phyloP scores from a whole-genome alignment of 2,797 vertebrate species.

The Pygocentrus nattereri region DNA sequence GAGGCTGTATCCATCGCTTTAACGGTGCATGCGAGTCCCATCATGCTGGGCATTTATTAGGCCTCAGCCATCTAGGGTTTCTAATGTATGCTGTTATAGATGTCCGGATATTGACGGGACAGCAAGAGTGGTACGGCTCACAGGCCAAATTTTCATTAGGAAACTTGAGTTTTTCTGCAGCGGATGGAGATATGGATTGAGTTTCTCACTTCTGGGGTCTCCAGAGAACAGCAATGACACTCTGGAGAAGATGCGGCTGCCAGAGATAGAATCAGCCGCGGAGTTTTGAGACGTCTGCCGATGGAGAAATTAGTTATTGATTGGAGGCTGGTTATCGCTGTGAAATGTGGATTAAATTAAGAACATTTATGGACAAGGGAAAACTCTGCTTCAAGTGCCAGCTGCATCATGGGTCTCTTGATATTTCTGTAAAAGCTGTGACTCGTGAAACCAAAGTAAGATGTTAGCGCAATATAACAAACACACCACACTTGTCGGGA shows the following conservation, averaged over 20 bases:
- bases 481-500: not conserved
- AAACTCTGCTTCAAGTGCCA: too few relatives aligned
- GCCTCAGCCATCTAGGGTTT: slow-evolving; percentile 75
- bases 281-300: slow-evolving; percentile 32
- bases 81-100: slow-evolving; percentile 73
- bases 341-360: slow-evolving; percentile 37
- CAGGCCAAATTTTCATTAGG: slow-evolving; percentile 69
- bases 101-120: slow-evolving; percentile 74
- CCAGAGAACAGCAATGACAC: slow-evolving; percentile 64
- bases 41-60: slow-evolving; percentile 67
- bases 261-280: slow-evolving; percentile 33
- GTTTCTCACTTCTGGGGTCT: slow-evolving; percentile 59
- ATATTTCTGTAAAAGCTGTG: not conserved
- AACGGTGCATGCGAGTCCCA: slow-evolving; percentile 78
- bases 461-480: too few relatives aligned
- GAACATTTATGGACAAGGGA: not conserved
- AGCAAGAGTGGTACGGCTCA: slow-evolving; percentile 70
- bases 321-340: slow-evolving; percentile 39
- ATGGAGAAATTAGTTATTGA: slow-evolving; percentile 49
- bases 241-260: slow-evolving; percentile 56
- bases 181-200: slow-evolving; percentile 63
- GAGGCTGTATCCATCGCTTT: slow-evolving; percentile 69
- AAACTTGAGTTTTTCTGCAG: slow-evolving; percentile 65
- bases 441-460: not conserved
- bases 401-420: not conserved